Base-by-base conservation (phyloP, 1,140 invertebrate genomes). In the Drosophila equinoxialis region DNA sequence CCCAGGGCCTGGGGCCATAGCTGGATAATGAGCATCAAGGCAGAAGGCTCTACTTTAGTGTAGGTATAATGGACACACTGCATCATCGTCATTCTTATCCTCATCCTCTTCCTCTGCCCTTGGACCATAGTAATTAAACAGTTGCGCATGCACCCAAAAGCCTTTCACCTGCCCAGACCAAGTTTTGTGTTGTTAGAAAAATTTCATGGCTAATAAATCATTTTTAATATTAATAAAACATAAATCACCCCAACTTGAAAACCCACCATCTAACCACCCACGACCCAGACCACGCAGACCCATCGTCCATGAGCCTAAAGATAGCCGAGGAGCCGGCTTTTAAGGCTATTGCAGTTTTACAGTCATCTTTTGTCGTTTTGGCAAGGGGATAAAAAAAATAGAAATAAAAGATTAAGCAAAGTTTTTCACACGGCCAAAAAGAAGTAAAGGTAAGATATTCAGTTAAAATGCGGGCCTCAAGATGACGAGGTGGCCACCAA, bases 221-320 rank as follows among this genome's bases (percentile, higher is more conserved):
- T 77, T 89, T 89, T 89, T 89, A 89, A 89, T 89, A 89, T 89
- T 89, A 89, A 89, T 89, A 81, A 89, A 89, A 89, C 77, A 89
- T 89, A 89, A 89, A 89, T 89, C 84, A 89, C 65, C 39, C 64
- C 74, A 73, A 73, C 80, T 89, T 51, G 17, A 51, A 81, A 84
- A 89, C 81, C 73, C 77, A 74, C 42, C 42, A 45, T 5, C n/a
- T 7, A 45, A 26, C 23, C 23, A 10, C 41, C 41, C n/a, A 17
- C 42, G 14, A 6, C 42, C 13, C 42, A n/a, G n/a, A n/a, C n/a
- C n/a, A n/a, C n/a, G 17, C 30, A 30, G 1, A n/a, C n/a, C 42
- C 14, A 17, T 7, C 13, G 5, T 4, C 13, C 6, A 45, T 6
- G n/a, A 7, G 2, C 42, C n/a, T n/a, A 48, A 48, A 48, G 45